A percentile compares a stretch with the other conserved stretches of the same genome.
phyloP scores from a whole-genome alignment of 2,888 invertebrate genomes.

The Pemphredon lugubris region DNA sequence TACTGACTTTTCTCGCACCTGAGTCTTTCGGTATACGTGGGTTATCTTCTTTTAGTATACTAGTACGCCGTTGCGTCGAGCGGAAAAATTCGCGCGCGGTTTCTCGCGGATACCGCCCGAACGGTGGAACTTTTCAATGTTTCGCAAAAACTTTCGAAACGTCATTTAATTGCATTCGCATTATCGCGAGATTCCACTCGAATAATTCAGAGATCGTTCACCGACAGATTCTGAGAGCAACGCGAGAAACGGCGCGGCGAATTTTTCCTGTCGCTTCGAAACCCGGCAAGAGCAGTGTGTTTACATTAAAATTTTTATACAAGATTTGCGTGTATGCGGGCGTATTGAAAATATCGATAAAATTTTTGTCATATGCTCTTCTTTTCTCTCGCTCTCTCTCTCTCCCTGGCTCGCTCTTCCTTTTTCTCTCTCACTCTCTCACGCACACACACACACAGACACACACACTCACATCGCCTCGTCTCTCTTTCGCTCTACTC shows the following conservation, averaged over 20 bases:
- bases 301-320: slow-evolving; percentile 68
- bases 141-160: neutral
- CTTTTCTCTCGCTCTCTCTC: slow-evolving; percentile 28
- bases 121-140: neutral
- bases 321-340: slow-evolving; percentile 73
- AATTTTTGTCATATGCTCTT: slow-evolving; percentile 65
- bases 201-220: slow-evolving; percentile 1
- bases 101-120: neutral
- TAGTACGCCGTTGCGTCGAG: slow-evolving; percentile 67
- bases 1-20: slow-evolving; percentile 74
- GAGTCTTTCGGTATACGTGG: slow-evolving; percentile 80
- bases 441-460: no score
- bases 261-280: slow-evolving; percentile 20
- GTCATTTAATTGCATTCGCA: neutral
- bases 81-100: slow-evolving; percentile 23
- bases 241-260: slow-evolving; percentile 26
- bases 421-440: slow-evolving; percentile 23
- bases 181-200: no score
- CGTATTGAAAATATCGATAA: slow-evolving; percentile 78
- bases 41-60: slow-evolving; percentile 76
- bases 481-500: slow-evolving; percentile 9
- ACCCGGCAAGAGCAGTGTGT: slow-evolving; percentile 64
- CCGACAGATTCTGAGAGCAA: slow-evolving; percentile 15
- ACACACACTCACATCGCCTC: neutral
- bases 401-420: slow-evolving; percentile 28